A percentile compares a stretch with the other conserved stretches of the same genome.
Evolutionary conservation across 2,113 vertebrate genomes (phyloP).

Genomic region (Cygnus atratus): DNA sequence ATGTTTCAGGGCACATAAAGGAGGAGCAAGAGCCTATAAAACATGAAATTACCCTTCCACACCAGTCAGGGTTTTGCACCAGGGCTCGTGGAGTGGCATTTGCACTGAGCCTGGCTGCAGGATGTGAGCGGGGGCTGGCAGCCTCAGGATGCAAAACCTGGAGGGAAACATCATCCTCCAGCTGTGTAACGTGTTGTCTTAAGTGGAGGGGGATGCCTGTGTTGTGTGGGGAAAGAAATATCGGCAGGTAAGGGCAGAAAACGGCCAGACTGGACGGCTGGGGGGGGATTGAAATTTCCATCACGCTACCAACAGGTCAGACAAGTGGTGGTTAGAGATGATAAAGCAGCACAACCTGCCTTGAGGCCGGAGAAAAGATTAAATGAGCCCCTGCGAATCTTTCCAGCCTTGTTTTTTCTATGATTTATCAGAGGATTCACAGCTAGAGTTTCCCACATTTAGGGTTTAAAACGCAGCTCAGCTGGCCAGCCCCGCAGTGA

Average conservation of each 20-base stretch:
- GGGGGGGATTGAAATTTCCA: neutral
- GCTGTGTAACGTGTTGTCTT: neutral
- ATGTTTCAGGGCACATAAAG: neutral
- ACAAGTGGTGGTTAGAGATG: neutral
- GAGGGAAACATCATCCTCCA: neutral
- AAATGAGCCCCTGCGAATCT: neutral
- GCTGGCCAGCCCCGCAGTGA: rapidly evolving
- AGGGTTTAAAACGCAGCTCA: neutral
- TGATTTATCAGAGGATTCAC: conserved; percentile 1
- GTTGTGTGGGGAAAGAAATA: neutral
- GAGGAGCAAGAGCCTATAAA: neutral
- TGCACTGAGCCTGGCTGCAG: neutral
- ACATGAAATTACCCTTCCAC: neutral
- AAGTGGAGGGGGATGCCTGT: neutral
- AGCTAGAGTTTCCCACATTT: neutral
- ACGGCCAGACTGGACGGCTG: neutral
- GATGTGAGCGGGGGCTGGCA: neutral
- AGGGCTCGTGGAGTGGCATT: neutral
- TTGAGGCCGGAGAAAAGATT: conserved; percentile 31
- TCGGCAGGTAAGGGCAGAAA: neutral
- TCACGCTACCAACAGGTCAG: neutral
- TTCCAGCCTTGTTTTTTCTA: neutral
- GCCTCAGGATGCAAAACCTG: neutral
- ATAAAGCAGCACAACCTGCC: conserved; percentile 19
- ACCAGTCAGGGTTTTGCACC: neutral